These are phyloP conservation scores for Ptychobarbus kaznakovi DNA, from an alignment of 2,797 vertebrate species.

Conservation along the genomic window DNA sequence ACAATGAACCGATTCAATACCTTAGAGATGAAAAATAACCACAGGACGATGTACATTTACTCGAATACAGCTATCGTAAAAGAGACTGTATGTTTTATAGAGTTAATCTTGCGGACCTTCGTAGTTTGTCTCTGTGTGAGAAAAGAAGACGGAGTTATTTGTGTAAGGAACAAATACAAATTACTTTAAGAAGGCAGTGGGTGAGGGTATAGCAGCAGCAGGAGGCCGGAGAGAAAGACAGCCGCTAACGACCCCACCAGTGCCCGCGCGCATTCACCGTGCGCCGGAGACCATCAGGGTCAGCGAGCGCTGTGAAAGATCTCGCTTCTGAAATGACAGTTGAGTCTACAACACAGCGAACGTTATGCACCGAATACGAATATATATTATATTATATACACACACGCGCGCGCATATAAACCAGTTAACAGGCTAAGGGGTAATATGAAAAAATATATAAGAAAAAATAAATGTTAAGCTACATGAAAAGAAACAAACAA, in stretches of 20 bases:
- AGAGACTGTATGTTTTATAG: conserved; percentile 19
- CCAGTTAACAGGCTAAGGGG: neutral
- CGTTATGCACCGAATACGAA: neutral
- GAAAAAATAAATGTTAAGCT: neutral
- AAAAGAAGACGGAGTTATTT: conserved; percentile 53
- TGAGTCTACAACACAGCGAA: neutral
- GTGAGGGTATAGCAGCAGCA: conserved; percentile 7
- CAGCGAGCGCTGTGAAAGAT: conserved; percentile 31
- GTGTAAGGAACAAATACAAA: conserved; percentile 51
- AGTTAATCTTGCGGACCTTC: conserved; percentile 35
- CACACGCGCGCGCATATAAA: neutral
- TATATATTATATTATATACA: neutral
- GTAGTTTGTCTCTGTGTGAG: conserved; percentile 43
- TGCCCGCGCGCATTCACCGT: conserved; percentile 39
- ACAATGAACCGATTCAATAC: conserved; percentile 27
- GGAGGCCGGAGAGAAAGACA: conserved; percentile 53
- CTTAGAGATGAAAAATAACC: conserved; percentile 24
- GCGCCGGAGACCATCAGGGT: conserved; percentile 35
- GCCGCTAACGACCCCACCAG: conserved; percentile 54
- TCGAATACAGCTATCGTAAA: conserved; percentile 28
- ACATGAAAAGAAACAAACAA: neutral
- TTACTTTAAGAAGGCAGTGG: conserved; percentile 39
- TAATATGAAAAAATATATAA: neutral
- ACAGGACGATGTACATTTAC: conserved; percentile 40
- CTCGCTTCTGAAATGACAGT: conserved; percentile 31